Evolutionary conservation across 2,888 invertebrate species (phyloP).

Genomic region (Acleris holmiana): DNA sequence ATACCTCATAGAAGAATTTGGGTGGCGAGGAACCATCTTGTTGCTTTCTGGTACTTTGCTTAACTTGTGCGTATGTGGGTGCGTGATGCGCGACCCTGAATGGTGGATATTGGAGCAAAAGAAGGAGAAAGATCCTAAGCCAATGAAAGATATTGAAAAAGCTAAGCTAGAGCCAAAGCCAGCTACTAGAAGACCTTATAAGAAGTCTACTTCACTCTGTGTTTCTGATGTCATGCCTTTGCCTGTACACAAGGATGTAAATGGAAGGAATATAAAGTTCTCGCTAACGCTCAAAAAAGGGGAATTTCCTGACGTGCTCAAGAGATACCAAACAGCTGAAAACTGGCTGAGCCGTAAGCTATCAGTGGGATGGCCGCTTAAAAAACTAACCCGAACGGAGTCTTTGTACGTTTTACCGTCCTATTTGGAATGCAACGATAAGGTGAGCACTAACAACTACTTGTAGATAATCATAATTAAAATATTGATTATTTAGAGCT

Average conservation of each 20-base stretch:
- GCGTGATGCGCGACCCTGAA: conserved; percentile 94
- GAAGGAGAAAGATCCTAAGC: conserved; percentile 57
- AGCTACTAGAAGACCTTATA: conserved; percentile 62
- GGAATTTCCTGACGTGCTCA: conserved; percentile 16
- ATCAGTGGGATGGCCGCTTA: conserved; percentile 27
- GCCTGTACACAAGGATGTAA: conserved; percentile 7
- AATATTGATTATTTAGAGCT: too few species aligned
- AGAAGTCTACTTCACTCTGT: conserved; percentile 80
- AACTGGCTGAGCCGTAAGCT: conserved; percentile 5
- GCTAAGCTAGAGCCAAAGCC: conserved; percentile 49
- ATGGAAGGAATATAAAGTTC: conserved; percentile 18
- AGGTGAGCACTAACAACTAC: conserved; percentile 66
- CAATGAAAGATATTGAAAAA: conserved; percentile 42
- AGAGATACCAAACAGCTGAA: conserved; percentile 22
- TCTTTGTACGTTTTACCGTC: conserved; percentile 91
- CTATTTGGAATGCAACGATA: conserved; percentile 87
- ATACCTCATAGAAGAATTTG: conserved; percentile 89
- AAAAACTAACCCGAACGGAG: conserved; percentile 57
- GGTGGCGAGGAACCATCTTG: conserved; percentile 93
- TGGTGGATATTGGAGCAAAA: conserved; percentile 89
- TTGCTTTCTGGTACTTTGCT: conserved; percentile 93
- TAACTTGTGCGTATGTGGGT: conserved; percentile 93
- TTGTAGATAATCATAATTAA: too few species aligned
- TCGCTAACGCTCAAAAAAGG: conserved; percentile 17
- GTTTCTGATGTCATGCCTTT: conserved; percentile 54